phyloP scores from a whole-genome alignment of 2,113 vertebrate genomes.

The Leucopsar rothschildi region DNA sequence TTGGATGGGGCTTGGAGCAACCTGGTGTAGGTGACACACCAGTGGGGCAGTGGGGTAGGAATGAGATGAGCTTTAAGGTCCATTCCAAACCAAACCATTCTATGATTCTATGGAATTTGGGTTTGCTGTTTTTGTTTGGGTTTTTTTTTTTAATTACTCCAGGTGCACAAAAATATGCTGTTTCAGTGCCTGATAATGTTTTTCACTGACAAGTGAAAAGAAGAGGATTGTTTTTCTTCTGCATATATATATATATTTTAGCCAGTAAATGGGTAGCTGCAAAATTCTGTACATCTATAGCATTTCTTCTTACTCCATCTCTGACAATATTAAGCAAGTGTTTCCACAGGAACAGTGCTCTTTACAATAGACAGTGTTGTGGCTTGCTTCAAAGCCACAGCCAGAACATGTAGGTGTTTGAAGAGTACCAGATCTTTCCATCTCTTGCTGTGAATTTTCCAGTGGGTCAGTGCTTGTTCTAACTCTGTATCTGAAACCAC shows the following conservation, averaged over 20 bases:
- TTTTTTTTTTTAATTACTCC: background rate
- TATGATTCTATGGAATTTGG: background rate
- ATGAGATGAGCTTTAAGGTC: background rate
- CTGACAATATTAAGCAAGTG: slow-evolving; percentile 30
- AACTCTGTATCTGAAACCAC: background rate
- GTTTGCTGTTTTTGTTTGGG: background rate
- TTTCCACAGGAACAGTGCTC: slow-evolving; percentile 75
- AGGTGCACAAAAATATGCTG: background rate
- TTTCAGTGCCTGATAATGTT: background rate
- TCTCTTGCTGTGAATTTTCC: slow-evolving; percentile 59
- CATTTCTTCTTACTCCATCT: background rate
- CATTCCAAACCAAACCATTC: background rate
- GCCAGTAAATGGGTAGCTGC: background rate
- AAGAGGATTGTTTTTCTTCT: background rate
- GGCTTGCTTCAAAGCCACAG: slow-evolving; percentile 47
- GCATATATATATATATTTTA: background rate
- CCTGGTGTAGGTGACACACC: background rate
- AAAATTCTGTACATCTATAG: background rate
- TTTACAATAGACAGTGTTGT: slow-evolving; percentile 51
- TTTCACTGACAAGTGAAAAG: background rate
- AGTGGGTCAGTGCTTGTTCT: slow-evolving; percentile 33
- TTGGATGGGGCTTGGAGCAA: background rate
- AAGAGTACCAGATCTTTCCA: slow-evolving; percentile 66
- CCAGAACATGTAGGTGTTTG: slow-evolving; percentile 49
- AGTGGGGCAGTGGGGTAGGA: background rate